Evolutionary conservation across 2,113 vertebrate genomes (phyloP).

Genomic region (Procapra przewalskii): DNA sequence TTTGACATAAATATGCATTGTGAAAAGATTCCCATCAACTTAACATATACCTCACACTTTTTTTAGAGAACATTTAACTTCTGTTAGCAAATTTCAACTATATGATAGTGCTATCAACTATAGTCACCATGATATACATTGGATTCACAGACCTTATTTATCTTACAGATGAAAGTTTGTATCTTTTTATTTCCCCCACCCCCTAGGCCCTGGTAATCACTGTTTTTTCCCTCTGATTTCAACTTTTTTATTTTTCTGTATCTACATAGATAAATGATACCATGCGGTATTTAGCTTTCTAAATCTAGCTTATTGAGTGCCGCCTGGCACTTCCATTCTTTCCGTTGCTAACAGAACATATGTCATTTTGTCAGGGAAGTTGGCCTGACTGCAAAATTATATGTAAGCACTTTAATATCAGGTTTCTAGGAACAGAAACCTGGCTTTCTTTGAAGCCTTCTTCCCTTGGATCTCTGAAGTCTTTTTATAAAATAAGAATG

Average conservation of each 20-base stretch:
- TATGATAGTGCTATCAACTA: not conserved
- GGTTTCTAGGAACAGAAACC: not conserved
- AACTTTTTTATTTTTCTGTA: not conserved
- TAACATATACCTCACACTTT: not conserved
- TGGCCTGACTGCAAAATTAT: not conserved
- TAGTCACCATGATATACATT: not conserved
- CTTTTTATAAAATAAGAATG: not conserved
- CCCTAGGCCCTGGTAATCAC: not conserved
- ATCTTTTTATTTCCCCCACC: not conserved
- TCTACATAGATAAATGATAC: not conserved
- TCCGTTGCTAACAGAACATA: not conserved
- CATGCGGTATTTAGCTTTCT: not conserved
- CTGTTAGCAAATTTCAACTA: not conserved
- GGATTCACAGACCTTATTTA: not conserved
- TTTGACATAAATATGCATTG: not conserved
- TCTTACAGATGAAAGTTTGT: not conserved
- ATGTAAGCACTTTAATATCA: not conserved
- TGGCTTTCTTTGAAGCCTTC: not conserved
- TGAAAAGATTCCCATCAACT: not conserved
- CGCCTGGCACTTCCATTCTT: not conserved
- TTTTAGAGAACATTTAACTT: not conserved
- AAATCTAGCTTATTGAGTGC: not conserved
- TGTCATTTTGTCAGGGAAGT: not conserved
- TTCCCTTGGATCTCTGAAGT: not conserved
- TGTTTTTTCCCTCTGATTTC: not conserved